Evolutionary conservation across 2,888 invertebrate genomes (phyloP).

Genomic region (Luperina nickerlii): DNA sequence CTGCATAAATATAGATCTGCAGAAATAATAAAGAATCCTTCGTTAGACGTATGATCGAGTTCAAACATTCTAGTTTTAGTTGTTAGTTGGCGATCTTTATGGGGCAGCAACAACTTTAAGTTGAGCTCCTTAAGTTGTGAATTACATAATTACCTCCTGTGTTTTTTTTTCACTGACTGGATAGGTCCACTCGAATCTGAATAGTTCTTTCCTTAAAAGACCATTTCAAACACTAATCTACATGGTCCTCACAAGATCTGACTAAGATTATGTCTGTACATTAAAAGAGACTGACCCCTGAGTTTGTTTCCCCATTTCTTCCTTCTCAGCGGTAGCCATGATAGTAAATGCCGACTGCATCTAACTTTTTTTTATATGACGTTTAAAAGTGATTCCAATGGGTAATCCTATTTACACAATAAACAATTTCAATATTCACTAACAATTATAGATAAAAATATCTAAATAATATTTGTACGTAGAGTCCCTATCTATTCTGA

Average conservation of each 20-base stretch:
- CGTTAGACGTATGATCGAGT: background rate
- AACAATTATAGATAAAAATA: background rate
- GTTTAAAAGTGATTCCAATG: background rate
- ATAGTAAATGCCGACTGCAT: background rate
- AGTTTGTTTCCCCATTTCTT: background rate
- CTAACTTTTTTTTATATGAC: background rate
- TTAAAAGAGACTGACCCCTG: background rate
- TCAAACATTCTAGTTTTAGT: constrained; percentile 6
- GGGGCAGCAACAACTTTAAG: background rate
- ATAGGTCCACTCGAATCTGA: background rate
- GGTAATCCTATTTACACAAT: background rate
- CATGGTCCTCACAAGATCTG: background rate
- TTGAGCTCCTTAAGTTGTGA: background rate
- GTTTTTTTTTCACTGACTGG: background rate
- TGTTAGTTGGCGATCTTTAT: background rate
- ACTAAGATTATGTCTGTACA: background rate
- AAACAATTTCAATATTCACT: background rate
- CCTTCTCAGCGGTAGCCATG: background rate
- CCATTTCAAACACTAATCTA: background rate
- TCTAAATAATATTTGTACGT: background rate
- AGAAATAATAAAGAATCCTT: background rate
- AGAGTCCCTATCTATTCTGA: background rate
- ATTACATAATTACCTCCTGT: background rate
- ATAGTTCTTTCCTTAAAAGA: background rate
- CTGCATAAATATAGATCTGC: background rate